Conservation (phyloP, 2,797 vertebrate species). For the Acipenser transmontanus region DNA sequence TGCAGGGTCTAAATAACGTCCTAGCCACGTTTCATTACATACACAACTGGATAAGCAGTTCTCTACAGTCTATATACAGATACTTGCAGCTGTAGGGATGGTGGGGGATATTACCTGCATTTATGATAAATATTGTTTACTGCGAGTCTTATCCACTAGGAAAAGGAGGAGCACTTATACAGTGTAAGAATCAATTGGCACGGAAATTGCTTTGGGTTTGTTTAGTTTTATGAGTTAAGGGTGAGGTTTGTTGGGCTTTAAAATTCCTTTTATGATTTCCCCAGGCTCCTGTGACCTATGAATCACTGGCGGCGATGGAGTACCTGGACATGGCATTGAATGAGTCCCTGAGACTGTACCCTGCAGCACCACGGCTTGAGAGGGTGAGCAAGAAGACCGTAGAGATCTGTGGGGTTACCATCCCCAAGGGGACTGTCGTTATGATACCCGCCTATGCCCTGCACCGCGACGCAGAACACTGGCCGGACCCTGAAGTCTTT, state of each 20-base stretch:
- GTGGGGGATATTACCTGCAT: too few species aligned
- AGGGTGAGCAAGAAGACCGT: slow-evolving; percentile 59
- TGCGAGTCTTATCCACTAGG: too few species aligned
- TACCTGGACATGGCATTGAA: slow-evolving; percentile 61
- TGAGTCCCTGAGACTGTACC: slow-evolving; percentile 55
- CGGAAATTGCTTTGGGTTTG: background rate
- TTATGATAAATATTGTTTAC: too few species aligned
- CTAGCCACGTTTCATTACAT: too few species aligned
- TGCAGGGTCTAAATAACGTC: too few species aligned
- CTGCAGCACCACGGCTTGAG: slow-evolving; percentile 38
- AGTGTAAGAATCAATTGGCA: too few species aligned
- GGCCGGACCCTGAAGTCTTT: slow-evolving; percentile 60
- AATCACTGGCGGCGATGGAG: slow-evolving; percentile 59
- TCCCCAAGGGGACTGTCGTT: slow-evolving; percentile 49
- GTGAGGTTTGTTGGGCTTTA: background rate
- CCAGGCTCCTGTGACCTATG: slow-evolving; percentile 50
- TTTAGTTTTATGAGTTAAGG: background rate
- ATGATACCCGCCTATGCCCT: slow-evolving; percentile 49
- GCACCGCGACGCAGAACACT: slow-evolving; percentile 46
- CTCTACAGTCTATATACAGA: too few species aligned
- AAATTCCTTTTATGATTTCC: slow-evolving; percentile 3
- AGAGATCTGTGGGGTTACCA: slow-evolving; percentile 51
- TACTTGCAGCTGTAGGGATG: too few species aligned
- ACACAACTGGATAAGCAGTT: too few species aligned
- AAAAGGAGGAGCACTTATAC: too few species aligned